These are phyloP conservation scores for Neopelma chrysocephalum DNA, from an alignment of 2,797 vertebrate species.

Conservation along the genomic window DNA sequence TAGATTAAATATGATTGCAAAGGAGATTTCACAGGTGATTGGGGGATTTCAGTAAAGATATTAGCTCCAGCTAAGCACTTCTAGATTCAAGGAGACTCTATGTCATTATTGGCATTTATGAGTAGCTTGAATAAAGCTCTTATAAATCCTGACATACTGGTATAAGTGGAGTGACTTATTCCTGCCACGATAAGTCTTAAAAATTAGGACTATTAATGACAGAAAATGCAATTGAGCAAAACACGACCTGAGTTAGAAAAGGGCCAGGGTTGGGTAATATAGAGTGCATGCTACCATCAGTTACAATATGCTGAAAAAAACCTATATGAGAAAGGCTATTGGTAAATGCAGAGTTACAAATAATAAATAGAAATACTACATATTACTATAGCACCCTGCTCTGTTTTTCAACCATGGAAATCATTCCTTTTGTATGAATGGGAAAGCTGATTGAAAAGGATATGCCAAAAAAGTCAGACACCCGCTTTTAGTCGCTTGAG, in stretches of 20 bases:
- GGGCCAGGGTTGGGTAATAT: background rate
- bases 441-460: background rate
- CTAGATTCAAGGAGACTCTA: background rate
- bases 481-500: background rate
- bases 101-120: slow-evolving; percentile 3
- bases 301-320: background rate
- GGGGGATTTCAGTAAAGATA: background rate
- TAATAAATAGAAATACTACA: background rate
- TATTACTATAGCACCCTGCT: background rate
- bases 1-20: background rate
- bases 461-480: background rate
- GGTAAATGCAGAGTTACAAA: background rate
- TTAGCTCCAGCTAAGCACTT: background rate
- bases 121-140: background rate
- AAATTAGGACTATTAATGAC: background rate
- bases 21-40: background rate
- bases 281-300: background rate
- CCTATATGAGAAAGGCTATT: background rate
- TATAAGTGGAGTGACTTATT: background rate
- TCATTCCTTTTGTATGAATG: background rate
- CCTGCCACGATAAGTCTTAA: background rate
- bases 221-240: background rate
- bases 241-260: background rate
- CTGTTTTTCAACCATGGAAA: background rate
- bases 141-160: background rate